Base-by-base conservation (phyloP, 1,140 invertebrate species). In the Heliconius eleuchia region DNA sequence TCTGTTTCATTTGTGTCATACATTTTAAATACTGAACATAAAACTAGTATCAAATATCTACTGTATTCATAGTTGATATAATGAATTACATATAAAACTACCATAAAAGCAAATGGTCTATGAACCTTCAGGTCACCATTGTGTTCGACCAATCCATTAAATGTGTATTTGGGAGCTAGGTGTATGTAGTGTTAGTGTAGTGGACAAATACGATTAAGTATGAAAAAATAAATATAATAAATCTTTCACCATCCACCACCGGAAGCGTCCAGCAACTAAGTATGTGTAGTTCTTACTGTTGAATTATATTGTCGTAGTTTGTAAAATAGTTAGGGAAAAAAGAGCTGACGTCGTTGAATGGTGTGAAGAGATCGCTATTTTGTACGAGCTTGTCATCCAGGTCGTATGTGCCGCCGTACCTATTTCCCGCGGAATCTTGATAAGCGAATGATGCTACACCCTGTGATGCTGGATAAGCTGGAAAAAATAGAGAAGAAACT, bases 321-420 rank as follows among this genome's bases (percentile, higher is more conserved):
- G 80, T 87, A 86, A 94, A 91, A 83, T 86, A 92, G 73, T 89
- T 83, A 18, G 91, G 89, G 72, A 87, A 87, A 75, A 84, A 87
- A 46, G 77, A 42, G 80, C 82, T 78, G 50, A 83, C 34, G 70
- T 87, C 85, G 72, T 82, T 84, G 80, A 84, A 86, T 13, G 80
- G 82, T 37, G 76, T 42, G 39, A 70, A 70, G 76, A 77, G 79
- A 55, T 75, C 76, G 55, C 74, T 30, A 76, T 73, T 75, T 39
- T 46, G 78, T 52, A 55, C 76, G 71, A 79, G 71, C 60, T 73
- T 77, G 78, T 80, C 85, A 52, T 79, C 83, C 73, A 90, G 81
- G n/a, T 83, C 85, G 81, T 89, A 94, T 34, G 89, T 92, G 9
- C 92, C 91, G 78, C 88, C 87, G 87, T 94, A 94, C 91, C 91